phyloP scores from a whole-genome alignment of 2,113 vertebrate genomes.

The Plectropomus leopardus region DNA sequence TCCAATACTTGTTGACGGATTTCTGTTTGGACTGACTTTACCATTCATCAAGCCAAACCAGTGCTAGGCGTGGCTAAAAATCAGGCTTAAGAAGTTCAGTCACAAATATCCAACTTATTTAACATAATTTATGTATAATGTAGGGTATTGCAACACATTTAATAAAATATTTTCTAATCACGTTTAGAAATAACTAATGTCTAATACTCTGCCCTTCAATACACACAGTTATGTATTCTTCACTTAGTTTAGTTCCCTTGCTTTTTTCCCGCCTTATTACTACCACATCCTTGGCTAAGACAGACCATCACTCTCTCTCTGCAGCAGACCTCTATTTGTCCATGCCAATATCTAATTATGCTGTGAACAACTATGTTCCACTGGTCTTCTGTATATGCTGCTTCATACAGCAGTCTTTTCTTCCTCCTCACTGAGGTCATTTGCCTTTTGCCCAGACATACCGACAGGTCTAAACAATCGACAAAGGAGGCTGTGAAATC shows the following conservation, averaged over 20 bases:
- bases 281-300: background rate
- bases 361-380: background rate
- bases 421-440: constrained; percentile 13
- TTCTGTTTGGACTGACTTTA: too few species aligned
- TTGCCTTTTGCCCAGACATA: constrained; percentile 15
- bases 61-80: background rate
- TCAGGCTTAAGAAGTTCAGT: background rate
- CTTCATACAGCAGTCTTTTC: background rate
- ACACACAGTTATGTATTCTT: background rate
- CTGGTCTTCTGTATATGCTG: background rate
- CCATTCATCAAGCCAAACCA: background rate
- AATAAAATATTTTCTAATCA: too few species aligned
- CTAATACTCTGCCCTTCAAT: background rate
- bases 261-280: background rate
- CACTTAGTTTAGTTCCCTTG: background rate
- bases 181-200: background rate
- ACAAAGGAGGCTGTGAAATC: constrained; percentile 21
- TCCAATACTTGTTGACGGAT: too few species aligned
- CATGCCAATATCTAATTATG: background rate
- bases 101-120: background rate
- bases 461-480: constrained; percentile 6
- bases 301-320: background rate
- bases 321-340: background rate
- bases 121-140: background rate
- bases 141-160: background rate